A percentile compares a stretch with the other conserved stretches of the same genome.
phyloP scores from a whole-genome alignment of 2,888 invertebrate genomes.

The Phaedon cochleariae region DNA sequence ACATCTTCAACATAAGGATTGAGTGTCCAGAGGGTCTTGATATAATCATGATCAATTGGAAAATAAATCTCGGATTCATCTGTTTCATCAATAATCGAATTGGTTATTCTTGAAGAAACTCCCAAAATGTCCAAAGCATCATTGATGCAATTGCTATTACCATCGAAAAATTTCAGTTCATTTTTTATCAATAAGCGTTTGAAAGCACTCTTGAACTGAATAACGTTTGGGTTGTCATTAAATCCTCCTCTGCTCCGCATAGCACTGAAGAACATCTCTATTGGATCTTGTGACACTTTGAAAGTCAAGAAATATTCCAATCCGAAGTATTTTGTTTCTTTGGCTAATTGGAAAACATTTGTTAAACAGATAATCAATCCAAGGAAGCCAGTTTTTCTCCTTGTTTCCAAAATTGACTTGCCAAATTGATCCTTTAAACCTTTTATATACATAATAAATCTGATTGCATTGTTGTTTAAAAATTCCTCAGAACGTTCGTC shows the following conservation, averaged over 20 bases:
- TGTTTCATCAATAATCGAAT: neutral
- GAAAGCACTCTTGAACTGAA: constrained; percentile 3
- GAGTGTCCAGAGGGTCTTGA: neutral
- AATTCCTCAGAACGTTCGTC: neutral
- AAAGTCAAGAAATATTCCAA: constrained; percentile 2
- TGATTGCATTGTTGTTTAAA: neutral
- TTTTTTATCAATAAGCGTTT: constrained; percentile 1
- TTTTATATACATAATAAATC: neutral
- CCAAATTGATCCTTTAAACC: neutral
- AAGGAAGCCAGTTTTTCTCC: neutral
- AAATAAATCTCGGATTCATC: neutral
- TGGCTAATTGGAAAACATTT: neutral
- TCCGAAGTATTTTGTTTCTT: neutral
- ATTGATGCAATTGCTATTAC: neutral
- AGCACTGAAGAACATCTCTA: constrained; percentile 3
- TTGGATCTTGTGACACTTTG: neutral
- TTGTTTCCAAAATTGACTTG: neutral
- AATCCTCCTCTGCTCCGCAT: neutral
- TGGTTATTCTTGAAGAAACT: neutral
- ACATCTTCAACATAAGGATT: neutral
- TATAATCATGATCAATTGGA: too few species aligned
- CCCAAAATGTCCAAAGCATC: neutral
- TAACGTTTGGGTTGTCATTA: too few species aligned
- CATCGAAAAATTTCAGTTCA: neutral
- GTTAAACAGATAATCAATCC: neutral